Conservation (phyloP, 1,140 invertebrate species). For the Planococcus citri region DNA sequence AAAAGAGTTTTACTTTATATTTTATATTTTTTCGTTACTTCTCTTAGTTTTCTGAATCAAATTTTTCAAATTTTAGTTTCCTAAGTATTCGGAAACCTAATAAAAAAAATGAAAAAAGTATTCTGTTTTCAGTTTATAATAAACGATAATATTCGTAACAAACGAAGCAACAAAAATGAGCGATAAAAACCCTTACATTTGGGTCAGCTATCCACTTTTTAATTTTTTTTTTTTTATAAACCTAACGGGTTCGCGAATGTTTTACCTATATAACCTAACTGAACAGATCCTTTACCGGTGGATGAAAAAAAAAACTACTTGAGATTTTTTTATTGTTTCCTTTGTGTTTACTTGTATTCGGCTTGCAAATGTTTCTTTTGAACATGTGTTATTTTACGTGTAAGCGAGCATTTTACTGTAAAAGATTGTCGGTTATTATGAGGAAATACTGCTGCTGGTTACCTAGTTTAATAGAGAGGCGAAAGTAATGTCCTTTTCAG, state of each 20-base stretch:
- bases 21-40: too few species aligned
- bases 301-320: neutral
- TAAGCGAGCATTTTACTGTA: neutral
- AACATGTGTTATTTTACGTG: neutral
- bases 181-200: neutral
- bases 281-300: neutral
- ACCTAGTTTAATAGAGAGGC: too few species aligned
- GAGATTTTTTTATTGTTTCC: neutral
- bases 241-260: neutral
- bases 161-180: neutral
- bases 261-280: neutral
- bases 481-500: too few species aligned
- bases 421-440: too few species aligned
- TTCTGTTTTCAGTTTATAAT: neutral
- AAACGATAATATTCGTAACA: neutral
- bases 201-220: neutral
- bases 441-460: too few species aligned
- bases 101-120: neutral
- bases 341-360: neutral
- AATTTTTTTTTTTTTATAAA: neutral
- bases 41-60: too few species aligned
- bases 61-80: neutral
- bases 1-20: too few species aligned
- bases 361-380: neutral
- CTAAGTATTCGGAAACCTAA: neutral